phyloP scores from a whole-genome alignment of 1,140 invertebrate genomes.

The Leptonema lineaticorne region DNA sequence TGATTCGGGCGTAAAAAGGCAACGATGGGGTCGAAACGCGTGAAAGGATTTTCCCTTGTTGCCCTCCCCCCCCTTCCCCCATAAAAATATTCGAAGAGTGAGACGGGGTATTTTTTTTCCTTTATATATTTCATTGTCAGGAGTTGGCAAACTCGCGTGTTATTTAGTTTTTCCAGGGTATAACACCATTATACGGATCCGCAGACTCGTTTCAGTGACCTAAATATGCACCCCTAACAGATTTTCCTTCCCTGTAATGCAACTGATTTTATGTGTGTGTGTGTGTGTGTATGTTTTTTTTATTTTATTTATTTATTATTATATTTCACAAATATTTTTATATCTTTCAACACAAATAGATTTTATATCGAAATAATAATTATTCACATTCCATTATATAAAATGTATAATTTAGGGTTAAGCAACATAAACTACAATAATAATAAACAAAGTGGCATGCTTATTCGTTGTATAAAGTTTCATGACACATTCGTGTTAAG shows the following conservation, averaged over 20 bases:
- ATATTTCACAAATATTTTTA: too few relatives aligned
- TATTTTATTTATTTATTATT: too few relatives aligned
- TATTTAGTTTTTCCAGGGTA: constrained; percentile 21
- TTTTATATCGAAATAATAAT: too few relatives aligned
- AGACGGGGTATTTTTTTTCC: constrained; percentile 21
- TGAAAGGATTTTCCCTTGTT: constrained; percentile 34
- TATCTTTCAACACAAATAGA: too few relatives aligned
- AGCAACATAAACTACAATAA: too few relatives aligned
- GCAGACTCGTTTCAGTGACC: neutral
- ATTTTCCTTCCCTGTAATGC: constrained; percentile 1
- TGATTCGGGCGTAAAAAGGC: constrained; percentile 34
- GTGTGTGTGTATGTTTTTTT: too few relatives aligned
- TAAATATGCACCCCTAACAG: constrained; percentile 1
- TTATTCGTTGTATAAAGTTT: too few relatives aligned
- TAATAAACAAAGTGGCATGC: too few relatives aligned
- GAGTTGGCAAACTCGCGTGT: neutral
- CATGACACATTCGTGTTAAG: too few relatives aligned
- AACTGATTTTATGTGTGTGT: neutral
- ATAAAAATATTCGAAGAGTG: constrained; percentile 30
- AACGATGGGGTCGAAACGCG: constrained; percentile 30
- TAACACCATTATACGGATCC: neutral
- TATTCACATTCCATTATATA: too few relatives aligned
- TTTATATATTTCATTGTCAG: constrained; percentile 26
- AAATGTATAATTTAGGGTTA: too few relatives aligned
- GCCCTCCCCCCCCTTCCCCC: constrained; percentile 28